A percentile compares a stretch with the other conserved stretches of the same genome.
These are phyloP conservation scores for Mycalesis mineus DNA, from an alignment of 2,888 invertebrate genomes.

Conservation along the genomic window DNA sequence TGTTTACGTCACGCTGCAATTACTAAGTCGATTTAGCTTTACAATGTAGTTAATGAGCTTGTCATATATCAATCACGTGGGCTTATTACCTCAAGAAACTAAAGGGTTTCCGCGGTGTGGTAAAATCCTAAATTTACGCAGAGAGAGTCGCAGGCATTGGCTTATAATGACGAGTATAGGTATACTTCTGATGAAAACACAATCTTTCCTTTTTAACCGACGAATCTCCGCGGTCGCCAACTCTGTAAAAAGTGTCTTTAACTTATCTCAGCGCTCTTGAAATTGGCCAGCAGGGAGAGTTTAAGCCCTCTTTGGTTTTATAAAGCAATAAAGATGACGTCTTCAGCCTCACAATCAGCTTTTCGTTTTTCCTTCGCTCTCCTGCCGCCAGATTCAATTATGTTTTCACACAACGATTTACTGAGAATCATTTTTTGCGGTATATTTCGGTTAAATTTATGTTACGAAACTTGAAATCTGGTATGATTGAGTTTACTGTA, in stretches of 20 bases:
- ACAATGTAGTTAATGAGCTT: too few relatives aligned
- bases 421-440: slow-evolving; percentile 3
- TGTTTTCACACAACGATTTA: slow-evolving; percentile 4
- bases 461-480: not conserved
- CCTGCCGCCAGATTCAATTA: slow-evolving; percentile 11
- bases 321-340: slow-evolving; percentile 11
- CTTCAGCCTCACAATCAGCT: slow-evolving; percentile 1
- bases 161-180: not conserved
- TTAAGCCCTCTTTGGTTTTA: slow-evolving; percentile 11
- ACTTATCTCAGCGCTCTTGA: slow-evolving; percentile 5
- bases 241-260: not conserved
- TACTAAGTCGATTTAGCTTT: too few relatives aligned
- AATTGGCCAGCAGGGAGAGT: slow-evolving; percentile 8
- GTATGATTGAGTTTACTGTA: not conserved
- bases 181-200: not conserved
- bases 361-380: slow-evolving; percentile 8
- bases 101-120: too few relatives aligned
- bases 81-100: too few relatives aligned
- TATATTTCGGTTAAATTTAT: not conserved
- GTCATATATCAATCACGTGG: too few relatives aligned
- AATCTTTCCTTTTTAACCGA: not conserved
- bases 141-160: too few relatives aligned
- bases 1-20: too few relatives aligned
- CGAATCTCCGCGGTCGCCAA: not conserved
- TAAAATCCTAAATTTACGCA: too few relatives aligned